A percentile compares a stretch with the other conserved stretches of the same genome.
These are phyloP conservation scores for Nasua narica DNA, from an alignment of 2,797 vertebrate species.

Conservation along the genomic window DNA sequence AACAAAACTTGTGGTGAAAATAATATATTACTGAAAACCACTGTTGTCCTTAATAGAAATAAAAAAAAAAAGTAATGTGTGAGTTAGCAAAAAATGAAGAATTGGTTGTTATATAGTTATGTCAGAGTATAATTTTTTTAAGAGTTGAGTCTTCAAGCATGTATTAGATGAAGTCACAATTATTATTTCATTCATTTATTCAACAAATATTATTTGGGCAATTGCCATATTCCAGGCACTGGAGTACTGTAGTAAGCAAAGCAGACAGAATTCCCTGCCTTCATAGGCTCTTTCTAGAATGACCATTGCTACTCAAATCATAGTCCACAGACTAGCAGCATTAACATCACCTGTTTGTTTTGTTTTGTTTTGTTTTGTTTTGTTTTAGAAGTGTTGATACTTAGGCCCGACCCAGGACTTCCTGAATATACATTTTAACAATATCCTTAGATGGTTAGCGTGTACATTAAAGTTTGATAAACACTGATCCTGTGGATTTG, in stretches of 20 bases:
- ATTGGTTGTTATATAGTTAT: background rate
- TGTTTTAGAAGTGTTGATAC: background rate
- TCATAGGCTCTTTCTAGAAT: background rate
- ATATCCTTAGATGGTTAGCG: background rate
- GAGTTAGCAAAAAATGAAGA: background rate
- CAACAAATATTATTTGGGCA: background rate
- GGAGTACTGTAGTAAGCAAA: background rate
- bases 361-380: background rate
- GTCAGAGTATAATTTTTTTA: background rate
- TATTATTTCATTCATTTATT: background rate
- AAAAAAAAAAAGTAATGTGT: background rate
- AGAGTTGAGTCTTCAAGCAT: background rate
- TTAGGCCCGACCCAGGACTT: background rate
- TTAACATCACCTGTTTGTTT: background rate
- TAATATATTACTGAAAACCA: background rate
- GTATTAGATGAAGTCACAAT: background rate
- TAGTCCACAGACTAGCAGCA: background rate
- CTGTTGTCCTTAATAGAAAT: background rate
- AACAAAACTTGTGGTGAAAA: background rate
- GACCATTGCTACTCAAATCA: background rate
- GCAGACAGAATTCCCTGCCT: background rate
- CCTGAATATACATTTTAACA: background rate
- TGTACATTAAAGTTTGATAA: background rate
- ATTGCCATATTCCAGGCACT: background rate
- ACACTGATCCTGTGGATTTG: background rate